These are phyloP conservation scores for Lycophotia porphyrea DNA, from an alignment of 2,888 invertebrate species.

Conservation along the genomic window DNA sequence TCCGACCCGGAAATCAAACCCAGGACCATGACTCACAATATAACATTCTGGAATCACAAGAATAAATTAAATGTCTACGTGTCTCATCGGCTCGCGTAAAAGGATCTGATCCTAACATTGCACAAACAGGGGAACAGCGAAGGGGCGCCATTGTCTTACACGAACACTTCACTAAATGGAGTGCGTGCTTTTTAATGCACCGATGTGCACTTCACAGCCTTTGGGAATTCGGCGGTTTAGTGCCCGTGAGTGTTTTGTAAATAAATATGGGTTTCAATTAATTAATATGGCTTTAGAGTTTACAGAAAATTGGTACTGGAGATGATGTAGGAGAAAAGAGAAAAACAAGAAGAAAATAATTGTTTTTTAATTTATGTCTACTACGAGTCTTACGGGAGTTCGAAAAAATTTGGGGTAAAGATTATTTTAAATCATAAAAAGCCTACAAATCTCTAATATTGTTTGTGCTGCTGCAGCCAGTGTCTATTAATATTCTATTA, in stretches of 20 bases:
- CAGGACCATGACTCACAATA: neutral
- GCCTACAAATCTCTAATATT: no score
- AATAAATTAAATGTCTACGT: neutral
- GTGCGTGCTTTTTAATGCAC: slow-evolving; percentile 71
- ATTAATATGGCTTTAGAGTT: slow-evolving; percentile 17
- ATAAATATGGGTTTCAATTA: slow-evolving; percentile 28
- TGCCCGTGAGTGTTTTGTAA: slow-evolving; percentile 32
- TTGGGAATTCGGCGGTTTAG: slow-evolving; percentile 47
- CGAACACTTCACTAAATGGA: slow-evolving; percentile 68
- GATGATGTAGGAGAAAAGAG: neutral
- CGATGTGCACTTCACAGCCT: slow-evolving; percentile 57
- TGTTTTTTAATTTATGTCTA: no score
- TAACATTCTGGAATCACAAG: neutral
- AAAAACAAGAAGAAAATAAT: neutral
- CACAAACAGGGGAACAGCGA: slow-evolving; percentile 62
- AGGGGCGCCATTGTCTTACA: slow-evolving; percentile 72
- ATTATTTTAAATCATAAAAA: no score
- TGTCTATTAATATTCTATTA: no score
- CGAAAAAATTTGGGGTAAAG: no score
- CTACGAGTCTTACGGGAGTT: no score
- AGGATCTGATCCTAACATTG: slow-evolving; percentile 45
- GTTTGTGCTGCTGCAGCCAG: no score
- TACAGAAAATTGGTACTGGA: neutral
- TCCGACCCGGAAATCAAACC: neutral
- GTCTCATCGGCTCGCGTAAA: slow-evolving; percentile 28